Evolutionary conservation across 2,797 vertebrate genomes (phyloP), one percentile per base, ranked within the genome.

Genomic region (Mastacembelus armatus): DNA sequence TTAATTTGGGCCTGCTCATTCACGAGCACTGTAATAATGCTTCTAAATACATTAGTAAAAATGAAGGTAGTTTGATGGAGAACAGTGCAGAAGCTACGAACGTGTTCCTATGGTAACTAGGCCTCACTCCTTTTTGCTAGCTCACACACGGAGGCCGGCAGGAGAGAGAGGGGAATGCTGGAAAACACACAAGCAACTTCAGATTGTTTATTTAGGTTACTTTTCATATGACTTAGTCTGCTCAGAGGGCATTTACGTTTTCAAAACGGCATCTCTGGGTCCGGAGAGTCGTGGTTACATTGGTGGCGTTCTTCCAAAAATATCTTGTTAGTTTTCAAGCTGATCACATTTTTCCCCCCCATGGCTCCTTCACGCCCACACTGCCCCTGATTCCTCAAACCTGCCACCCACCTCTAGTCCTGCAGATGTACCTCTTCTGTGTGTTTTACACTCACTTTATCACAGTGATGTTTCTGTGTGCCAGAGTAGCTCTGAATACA

Each of bases 101-200:
- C 80, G 81, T 56, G 90, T 91, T 91, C 85, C 87, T 81, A 92
- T 91, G 89, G 88, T 85, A 91, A 92, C 90, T 83, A 82, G 84
- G 85, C 88, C 87, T 85, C 86, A 86, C 66, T 88, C 63, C 78
- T 56, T 54, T 74, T 81, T 85, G 86, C 81, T 81, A 48, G 72
- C 76, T 80, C 78, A 43, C 74, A 71, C 75, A 71, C 60, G 80
- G 72, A 79, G 79, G 86, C 73, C 32, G 35, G 71, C 71, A 78
- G 71, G 36, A 83, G 66, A 73, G 77, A 74, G 50, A 58, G 26
- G 44, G 56, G 60, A 75, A 71, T 40, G 55, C 68, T 79, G 80
- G 54, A 79, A 66, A 78, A 60, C 74, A 59, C 75, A 11, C 64
- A 78, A 70, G 43, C 67, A 78, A 79, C 59, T 82, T 79, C 30